Conservation (phyloP, 2,797 vertebrate species). For the Pterois miles region DNA sequence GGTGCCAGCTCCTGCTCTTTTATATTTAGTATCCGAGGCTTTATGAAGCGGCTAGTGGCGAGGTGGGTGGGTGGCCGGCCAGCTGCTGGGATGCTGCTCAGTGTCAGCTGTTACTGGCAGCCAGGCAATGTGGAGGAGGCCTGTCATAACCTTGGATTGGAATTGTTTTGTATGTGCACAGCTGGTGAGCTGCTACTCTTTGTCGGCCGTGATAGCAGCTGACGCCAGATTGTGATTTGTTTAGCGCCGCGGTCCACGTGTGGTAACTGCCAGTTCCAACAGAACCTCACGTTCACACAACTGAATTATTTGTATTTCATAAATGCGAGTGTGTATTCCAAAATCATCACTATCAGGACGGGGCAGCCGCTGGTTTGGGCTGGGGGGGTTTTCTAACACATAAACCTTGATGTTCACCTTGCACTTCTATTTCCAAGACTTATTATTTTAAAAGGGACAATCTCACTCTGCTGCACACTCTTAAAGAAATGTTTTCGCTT, state of each 20-base stretch:
- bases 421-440: background rate
- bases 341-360: slow-evolving; percentile 32
- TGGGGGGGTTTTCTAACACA: slow-evolving; percentile 23
- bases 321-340: background rate
- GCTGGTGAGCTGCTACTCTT: slow-evolving; percentile 66
- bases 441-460: slow-evolving; percentile 5
- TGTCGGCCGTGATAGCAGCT: slow-evolving; percentile 66
- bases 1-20: slow-evolving; percentile 60
- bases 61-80: slow-evolving; percentile 56
- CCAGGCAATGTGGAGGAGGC: slow-evolving; percentile 48
- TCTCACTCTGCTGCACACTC: background rate
- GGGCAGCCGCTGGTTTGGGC: slow-evolving; percentile 29
- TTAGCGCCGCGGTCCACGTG: slow-evolving; percentile 23
- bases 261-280: slow-evolving; percentile 47
- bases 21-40: slow-evolving; percentile 51
- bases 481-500: background rate
- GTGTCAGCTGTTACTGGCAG: slow-evolving; percentile 70
- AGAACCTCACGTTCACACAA: slow-evolving; percentile 37
- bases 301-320: slow-evolving; percentile 52
- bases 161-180: slow-evolving; percentile 75
- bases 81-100: slow-evolving; percentile 63
- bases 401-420: slow-evolving; percentile 16
- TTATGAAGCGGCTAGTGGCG: slow-evolving; percentile 44
- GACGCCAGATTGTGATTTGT: slow-evolving; percentile 65
- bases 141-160: slow-evolving; percentile 65